These are phyloP conservation scores for Aphidius ervi DNA, from an alignment of 1,140 invertebrate genomes.

Conservation along the genomic window DNA sequence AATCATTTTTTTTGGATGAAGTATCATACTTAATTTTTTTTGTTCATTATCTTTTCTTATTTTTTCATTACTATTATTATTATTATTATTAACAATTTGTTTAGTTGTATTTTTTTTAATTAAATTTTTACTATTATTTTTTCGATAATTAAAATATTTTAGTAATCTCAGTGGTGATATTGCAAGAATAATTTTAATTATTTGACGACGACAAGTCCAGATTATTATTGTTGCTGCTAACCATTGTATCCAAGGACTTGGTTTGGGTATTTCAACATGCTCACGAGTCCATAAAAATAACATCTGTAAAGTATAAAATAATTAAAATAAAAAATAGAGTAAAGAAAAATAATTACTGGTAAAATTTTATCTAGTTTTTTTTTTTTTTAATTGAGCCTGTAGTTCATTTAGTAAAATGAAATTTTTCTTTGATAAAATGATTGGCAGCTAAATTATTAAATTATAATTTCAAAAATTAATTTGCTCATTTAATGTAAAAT, in stretches of 20 bases:
- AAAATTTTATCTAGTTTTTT: too few species aligned
- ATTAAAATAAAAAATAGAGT: too few species aligned
- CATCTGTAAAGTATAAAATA: slow-evolving; percentile 33
- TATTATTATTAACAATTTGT: not conserved
- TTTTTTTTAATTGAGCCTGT: too few species aligned
- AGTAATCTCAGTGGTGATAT: slow-evolving; percentile 34
- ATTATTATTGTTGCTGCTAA: slow-evolving; percentile 39
- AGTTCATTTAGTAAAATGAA: too few species aligned
- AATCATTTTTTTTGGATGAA: slow-evolving; percentile 26
- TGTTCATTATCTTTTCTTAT: slow-evolving; percentile 12
- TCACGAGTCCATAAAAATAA: slow-evolving; percentile 42
- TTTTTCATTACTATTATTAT: not conserved
- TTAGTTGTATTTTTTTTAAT: slow-evolving; percentile 13
- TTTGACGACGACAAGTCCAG: slow-evolving; percentile 39
- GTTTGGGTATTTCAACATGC: slow-evolving; percentile 26
- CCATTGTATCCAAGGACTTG: slow-evolving; percentile 46
- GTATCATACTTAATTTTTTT: slow-evolving; percentile 25
- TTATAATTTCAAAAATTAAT: too few species aligned
- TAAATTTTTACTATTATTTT: slow-evolving; percentile 3
- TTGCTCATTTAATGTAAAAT: too few species aligned
- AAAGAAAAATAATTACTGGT: too few species aligned
- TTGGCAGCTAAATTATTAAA: too few species aligned
- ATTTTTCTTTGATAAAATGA: too few species aligned
- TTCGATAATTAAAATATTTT: slow-evolving; percentile 12
- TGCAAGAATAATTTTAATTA: slow-evolving; percentile 33